These are phyloP conservation scores for Danio choprae DNA, from an alignment of 2,797 vertebrate genomes.

Conservation along the genomic window DNA sequence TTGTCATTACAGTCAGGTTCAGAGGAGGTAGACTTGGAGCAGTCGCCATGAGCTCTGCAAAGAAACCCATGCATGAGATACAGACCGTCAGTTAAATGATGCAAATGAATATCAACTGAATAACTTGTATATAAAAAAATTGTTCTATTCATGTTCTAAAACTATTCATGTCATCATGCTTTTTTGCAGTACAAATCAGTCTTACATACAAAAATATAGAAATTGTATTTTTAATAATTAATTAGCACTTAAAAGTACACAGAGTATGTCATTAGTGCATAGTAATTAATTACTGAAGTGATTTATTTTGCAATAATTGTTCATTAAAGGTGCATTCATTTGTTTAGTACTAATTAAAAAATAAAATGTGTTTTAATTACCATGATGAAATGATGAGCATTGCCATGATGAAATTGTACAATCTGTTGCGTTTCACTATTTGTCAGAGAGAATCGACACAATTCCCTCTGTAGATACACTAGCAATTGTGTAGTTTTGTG, in stretches of 20 bases:
- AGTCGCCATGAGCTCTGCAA: slow-evolving; percentile 85
- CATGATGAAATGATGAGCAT: neutral
- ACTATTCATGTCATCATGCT: neutral
- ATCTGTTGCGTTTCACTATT: neutral
- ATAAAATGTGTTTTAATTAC: neutral
- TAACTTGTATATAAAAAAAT: neutral
- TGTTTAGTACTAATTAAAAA: neutral
- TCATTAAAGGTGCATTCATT: neutral
- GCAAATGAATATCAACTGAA: neutral
- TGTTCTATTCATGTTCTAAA: too few relatives aligned
- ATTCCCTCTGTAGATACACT: neutral
- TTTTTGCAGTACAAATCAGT: neutral
- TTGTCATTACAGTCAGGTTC: slow-evolving; percentile 99
- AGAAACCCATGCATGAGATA: neutral
- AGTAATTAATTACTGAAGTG: neutral
- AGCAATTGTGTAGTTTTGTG: neutral
- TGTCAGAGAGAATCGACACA: neutral
- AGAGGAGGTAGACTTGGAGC: slow-evolving; percentile 90
- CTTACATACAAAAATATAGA: neutral
- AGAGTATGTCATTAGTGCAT: neutral
- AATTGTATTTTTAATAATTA: neutral
- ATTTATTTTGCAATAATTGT: neutral
- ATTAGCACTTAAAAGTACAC: neutral
- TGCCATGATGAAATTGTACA: neutral
- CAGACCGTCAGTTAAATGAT: neutral